These are phyloP conservation scores for Coregonus sp. DNA, from an alignment of 2,797 vertebrate species.

Conservation along the genomic window DNA sequence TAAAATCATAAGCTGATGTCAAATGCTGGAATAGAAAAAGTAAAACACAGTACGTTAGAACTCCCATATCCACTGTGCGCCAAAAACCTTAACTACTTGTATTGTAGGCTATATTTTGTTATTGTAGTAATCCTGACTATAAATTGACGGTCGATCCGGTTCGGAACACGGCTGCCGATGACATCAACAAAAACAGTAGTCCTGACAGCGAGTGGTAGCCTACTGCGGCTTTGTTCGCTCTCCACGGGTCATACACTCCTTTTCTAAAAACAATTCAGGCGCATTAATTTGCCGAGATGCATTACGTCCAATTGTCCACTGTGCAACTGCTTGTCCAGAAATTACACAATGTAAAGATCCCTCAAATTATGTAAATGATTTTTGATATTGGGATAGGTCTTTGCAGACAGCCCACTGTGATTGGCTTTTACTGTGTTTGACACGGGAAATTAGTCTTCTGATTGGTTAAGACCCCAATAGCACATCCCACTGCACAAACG, in stretches of 20 bases:
- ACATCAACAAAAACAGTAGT: constrained; percentile 70
- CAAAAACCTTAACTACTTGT: constrained; percentile 11
- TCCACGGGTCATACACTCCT: constrained; percentile 8
- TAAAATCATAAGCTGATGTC: constrained; percentile 57
- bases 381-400: constrained; percentile 24
- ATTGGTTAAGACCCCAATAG: constrained; percentile 52
- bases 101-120: constrained; percentile 42
- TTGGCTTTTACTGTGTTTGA: constrained; percentile 50
- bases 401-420: constrained; percentile 42
- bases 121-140: constrained; percentile 31
- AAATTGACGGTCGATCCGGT: constrained; percentile 68
- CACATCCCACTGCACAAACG: neutral
- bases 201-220: constrained; percentile 58
- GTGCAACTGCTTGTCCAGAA: constrained; percentile 32
- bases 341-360: constrained; percentile 39
- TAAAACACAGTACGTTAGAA: constrained; percentile 50
- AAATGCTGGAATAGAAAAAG: constrained; percentile 50
- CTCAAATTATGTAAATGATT: constrained; percentile 26
- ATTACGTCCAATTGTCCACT: constrained; percentile 19
- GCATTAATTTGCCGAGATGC: neutral
- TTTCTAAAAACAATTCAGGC: neutral
- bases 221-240: constrained; percentile 41
- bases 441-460: constrained; percentile 21
- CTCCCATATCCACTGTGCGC: constrained; percentile 62
- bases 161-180: constrained; percentile 56